Evolutionary conservation across 2,888 invertebrate species (phyloP), one percentile per base, ranked within the genome.

Genomic region (Oeneis ivallda): DNA sequence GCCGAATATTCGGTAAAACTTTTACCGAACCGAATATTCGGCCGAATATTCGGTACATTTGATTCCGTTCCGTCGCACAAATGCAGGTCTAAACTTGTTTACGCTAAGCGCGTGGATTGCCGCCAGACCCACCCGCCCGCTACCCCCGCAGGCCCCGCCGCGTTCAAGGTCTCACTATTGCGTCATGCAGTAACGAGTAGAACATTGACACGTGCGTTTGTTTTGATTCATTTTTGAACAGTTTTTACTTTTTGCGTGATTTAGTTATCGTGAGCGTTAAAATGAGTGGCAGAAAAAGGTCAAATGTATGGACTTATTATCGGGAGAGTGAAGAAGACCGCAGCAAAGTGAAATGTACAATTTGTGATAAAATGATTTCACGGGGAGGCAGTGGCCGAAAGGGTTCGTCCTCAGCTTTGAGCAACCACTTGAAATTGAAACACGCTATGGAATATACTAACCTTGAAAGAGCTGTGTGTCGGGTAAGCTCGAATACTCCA

Each of bases 291-390:
- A 59, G 52, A 15, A 58, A 52, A 52, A 52, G 11, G n/a, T n/a
- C n/a, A 53, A 43, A 15, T 34, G 53, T 64, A n/a, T 59, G 64
- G 64, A 64, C 59, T 17, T 64, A 45, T 39, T 64, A 52, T 59
- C 26, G 15, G 34, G 59, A 57, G 37, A 59, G 32, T 52, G 64
- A 64, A 19, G 64, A 59, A 15, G n/a, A n/a, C n/a, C 39, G 53
- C 41, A 64, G 26, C 37, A 64, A 64, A 59, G 59, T 64, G n/a
- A 64, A 59, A 59, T 59, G 64, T 64, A 52, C 52, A 17, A 19
- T 64, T 43, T 64, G 64, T 59, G 43, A 57, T 59, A 34, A 41
- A n/a, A 10, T 64, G 37, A 41, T 59, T 15, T 59, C 53, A 17
- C 64, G 62, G 11, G 47, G 62, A 39, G 58, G 62, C 26, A 62